A percentile compares a stretch with the other conserved stretches of the same genome.
Evolutionary conservation across 2,113 vertebrate species (phyloP).

Genomic region (Catharus minimus): DNA sequence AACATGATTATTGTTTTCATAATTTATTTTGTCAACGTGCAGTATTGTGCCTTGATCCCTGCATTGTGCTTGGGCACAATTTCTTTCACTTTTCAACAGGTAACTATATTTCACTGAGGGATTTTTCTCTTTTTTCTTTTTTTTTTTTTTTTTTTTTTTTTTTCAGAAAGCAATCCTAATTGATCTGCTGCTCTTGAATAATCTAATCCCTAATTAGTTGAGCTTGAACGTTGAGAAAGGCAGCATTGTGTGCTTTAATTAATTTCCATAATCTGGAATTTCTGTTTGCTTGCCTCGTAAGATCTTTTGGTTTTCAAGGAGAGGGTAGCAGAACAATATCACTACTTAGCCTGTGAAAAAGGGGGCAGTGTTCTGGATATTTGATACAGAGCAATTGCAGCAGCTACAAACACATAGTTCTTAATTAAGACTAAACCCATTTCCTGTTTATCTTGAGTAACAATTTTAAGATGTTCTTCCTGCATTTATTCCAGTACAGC

Average conservation of each 20-base stretch:
- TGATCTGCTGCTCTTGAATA: slow-evolving; percentile 41
- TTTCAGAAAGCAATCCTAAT: slow-evolving; percentile 17
- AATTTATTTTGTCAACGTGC: slow-evolving; percentile 76
- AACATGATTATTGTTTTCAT: slow-evolving; percentile 85
- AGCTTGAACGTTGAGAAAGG: slow-evolving; percentile 19
- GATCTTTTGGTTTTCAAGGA: slow-evolving; percentile 29
- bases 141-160: not conserved
- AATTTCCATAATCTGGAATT: slow-evolving; percentile 66
- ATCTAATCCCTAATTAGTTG: slow-evolving; percentile 37
- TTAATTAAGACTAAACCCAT: slow-evolving; percentile 35
- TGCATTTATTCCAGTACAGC: not conserved
- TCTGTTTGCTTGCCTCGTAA: slow-evolving; percentile 37
- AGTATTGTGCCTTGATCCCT: slow-evolving; percentile 62
- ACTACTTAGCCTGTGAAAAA: not conserved
- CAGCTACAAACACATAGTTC: not conserved
- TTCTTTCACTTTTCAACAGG: slow-evolving; percentile 73
- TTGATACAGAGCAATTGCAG: not conserved
- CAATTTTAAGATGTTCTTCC: not conserved
- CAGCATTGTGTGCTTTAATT: slow-evolving; percentile 52
- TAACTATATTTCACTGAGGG: slow-evolving; percentile 55
- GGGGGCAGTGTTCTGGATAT: not conserved
- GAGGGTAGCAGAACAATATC: not conserved
- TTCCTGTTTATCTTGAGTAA: slow-evolving; percentile 17
- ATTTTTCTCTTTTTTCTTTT: no score
- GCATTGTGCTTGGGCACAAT: slow-evolving; percentile 29